Base-by-base conservation (phyloP, 53 echinoderm and acorn worm species). In the Pentamera pediparva region DNA sequence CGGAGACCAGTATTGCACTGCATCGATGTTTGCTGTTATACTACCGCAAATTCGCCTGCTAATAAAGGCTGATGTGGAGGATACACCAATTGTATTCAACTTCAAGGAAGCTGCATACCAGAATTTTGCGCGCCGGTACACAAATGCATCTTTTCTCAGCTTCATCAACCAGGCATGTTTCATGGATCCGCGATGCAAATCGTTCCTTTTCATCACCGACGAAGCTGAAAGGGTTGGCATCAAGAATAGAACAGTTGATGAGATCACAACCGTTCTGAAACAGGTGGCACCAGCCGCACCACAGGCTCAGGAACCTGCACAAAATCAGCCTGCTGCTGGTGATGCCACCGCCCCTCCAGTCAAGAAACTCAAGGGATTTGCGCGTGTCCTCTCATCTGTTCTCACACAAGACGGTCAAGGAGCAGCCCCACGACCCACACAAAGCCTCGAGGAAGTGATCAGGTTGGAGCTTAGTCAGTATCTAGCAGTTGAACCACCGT, bases 311-410 rank as follows among this genome's bases (percentile, higher is more conserved):
- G 30, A 58, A 58, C 13, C n/a, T n/a, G n/a, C n/a, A n/a, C n/a
- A n/a, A n/a, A n/a, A n/a, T n/a, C n/a, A n/a, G n/a, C n/a, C n/a
- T n/a, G n/a, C n/a, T n/a, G n/a, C n/a, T n/a, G n/a, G n/a, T n/a
- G 59, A 6, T 22, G 59, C 27, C 59, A 6, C 59, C 30, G 59
- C 25, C 25, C 59, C 59, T 25, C 59, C 5, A 13, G 1, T 31
- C 6, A 58, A 58, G 30, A 58, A 58, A 58, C 13, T 58, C 27
- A 58, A 58, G 30, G 59, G 59, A 58, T 58, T 58, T 58, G 59
- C 59, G 6, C 34, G 30, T 58, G 59, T 58, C 5, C 9, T 58
- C 3, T 58, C 58, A 4, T 58, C 58, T 26, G 58, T 30, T 2
- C 58, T 58, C 28, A 26, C 58, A 20, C 58, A 22, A 26, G 58